Base-by-base conservation (phyloP, 2,113 vertebrate genomes). In the Antennarius striatus region DNA sequence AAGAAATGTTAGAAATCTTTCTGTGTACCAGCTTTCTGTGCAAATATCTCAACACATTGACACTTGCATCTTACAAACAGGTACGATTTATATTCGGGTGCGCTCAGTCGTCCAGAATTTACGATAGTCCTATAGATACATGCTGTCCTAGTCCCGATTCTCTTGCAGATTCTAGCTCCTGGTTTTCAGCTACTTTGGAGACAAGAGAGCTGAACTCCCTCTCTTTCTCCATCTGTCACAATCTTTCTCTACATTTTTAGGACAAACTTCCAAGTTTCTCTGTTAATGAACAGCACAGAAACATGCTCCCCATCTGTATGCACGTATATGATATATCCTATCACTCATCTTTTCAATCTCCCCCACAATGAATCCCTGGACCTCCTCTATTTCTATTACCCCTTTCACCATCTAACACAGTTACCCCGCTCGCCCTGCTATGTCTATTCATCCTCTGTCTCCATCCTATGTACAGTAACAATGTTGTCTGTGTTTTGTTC, bases 401-500 rank as follows among this genome's bases (percentile, higher is more conserved):
- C 40, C 55, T 75, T 81, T 80, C 82, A 75, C 48, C 59, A 66
- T 48, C 53, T 29, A 50, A 47, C 64, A 11, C 66, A 67, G 49
- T 66, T 48, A 36, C 32, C 45, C 42, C 49, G 42, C 63, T 29
- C 7, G 32, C 28, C 45, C 30, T 6, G 28, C 61, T 56, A 52
- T 10, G 51, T 81, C 80, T 73, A 89, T 89, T 85, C 79, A 85
- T 46, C 60, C 70, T 61, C 68, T 49, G 70, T 71, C 82, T 75
- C 68, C 14, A 42, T 56, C 67, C 62, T 28, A 47, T 57, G 60
- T 86, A 84, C 80, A 77, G 71, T 82, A 81, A 90, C 87, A 89
- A 90, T 83, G 86, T 87, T 76, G 75, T 79, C 87, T 79, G 77
- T 89, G 87, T 87, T 80, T 79, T 46, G 17, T 73, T 49, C 59